Base-by-base conservation (phyloP, 2,113 vertebrate species). In the Garra rufa region DNA sequence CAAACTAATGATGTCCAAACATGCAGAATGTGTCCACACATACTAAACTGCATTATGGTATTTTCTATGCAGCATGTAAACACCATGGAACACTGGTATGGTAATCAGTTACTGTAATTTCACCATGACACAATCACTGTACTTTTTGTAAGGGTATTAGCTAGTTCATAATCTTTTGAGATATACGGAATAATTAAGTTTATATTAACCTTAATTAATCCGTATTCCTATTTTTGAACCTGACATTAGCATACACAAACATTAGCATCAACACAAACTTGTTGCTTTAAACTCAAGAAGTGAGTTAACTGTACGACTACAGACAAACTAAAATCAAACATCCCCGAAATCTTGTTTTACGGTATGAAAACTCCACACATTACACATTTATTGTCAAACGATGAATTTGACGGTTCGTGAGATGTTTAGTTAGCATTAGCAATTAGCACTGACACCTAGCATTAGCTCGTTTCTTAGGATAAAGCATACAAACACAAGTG, bases 381-480 rank as follows among this genome's bases (percentile, higher is more conserved):
- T 24, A 24, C 9, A 71, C 41, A 14, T 44, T 24, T 71, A 24
- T 24, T 73, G 44, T 15, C 21, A 3, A n/a, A 14, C 26, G 10
- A 44, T 44, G 5, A 71, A 21, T 52, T 55, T 82, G 44, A 26
- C 13, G 38, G 21, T 34, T 79, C 19, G 76, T 63, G 76, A 61
- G 24, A 44, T 41, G 10, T 59, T 79, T 41, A 41, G 59, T 80
- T 80, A 80, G 59, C 77, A 30, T 65, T 80, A 65, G 59, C 57
- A 21, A 6, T 24, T 80, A 65, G 77, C 43, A 65, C 26, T 30
- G 14, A 7, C 59, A 48, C 14, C 77, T 80, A 80, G 41, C 38
- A 28, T 30, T 24, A 65, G 34, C 46, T 55, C 8, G 6, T 28
- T 24, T 8, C 17, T 28, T 30, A 15, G 6, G 41, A 46, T 55